phyloP scores from a whole-genome alignment of 2,113 vertebrate genomes.

The Pseudonaja textilis region DNA sequence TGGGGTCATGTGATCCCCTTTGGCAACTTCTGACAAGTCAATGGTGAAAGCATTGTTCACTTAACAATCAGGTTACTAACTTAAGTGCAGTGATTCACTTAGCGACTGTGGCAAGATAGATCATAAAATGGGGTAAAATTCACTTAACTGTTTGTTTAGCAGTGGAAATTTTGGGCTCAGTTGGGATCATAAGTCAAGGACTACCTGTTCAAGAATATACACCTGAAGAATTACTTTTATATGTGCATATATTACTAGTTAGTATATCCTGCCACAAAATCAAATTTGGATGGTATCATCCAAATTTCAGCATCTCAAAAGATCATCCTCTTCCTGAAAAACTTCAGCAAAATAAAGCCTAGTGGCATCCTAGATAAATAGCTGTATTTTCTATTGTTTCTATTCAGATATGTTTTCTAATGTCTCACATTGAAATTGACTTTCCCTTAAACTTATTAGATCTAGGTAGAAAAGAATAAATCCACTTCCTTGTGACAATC shows the following conservation, averaged over 20 bases:
- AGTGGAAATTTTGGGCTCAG: no score
- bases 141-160: no score
- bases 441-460: neutral
- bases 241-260: neutral
- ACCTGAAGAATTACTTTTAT: neutral
- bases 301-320: neutral
- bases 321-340: neutral
- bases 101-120: neutral
- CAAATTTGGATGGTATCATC: no score
- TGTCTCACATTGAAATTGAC: neutral
- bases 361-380: neutral
- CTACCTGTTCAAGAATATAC: neutral
- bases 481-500: neutral
- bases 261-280: neutral
- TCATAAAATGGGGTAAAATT: no score
- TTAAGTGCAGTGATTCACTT: neutral
- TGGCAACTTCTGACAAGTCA: neutral
- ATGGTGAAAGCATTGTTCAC: neutral
- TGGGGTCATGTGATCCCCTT: neutral
- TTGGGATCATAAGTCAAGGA: neutral
- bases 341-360: neutral
- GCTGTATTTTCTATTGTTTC: neutral
- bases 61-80: neutral
- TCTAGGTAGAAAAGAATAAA: neutral
- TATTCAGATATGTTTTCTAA: neutral